Percentiles rank a stretch among this genome's conserved stretches.
Evolutionary conservation across 2,113 vertebrate genomes (phyloP).

Genomic region (Syngnathus floridae): DNA sequence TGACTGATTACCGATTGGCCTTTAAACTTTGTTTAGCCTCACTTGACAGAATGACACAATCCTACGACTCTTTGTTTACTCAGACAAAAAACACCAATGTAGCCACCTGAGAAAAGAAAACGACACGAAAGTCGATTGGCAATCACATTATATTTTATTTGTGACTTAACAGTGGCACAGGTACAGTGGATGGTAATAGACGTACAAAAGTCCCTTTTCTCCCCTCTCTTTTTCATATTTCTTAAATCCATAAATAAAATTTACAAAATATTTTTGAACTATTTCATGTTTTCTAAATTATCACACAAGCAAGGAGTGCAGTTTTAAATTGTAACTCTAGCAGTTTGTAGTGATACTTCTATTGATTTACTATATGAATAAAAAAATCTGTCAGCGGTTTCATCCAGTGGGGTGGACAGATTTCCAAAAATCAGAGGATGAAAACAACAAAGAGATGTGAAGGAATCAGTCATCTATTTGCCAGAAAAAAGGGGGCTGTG

Average conservation of each 20-base stretch:
- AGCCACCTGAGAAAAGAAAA: background rate
- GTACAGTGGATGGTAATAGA: constrained; percentile 58
- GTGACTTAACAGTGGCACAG: constrained; percentile 62
- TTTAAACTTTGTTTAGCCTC: constrained; percentile 36
- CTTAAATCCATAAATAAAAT: constrained; percentile 68
- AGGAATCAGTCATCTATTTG: background rate
- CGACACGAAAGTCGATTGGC: constrained; percentile 20
- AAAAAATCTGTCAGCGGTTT: constrained; percentile 24
- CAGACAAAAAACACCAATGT: background rate
- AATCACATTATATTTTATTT: constrained; percentile 68
- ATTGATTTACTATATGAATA: constrained; percentile 42
- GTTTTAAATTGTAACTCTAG: constrained; percentile 50
- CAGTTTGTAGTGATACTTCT: constrained; percentile 51
- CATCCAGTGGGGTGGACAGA: constrained; percentile 38
- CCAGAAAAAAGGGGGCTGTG: constrained; percentile 19
- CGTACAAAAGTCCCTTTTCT: constrained; percentile 61
- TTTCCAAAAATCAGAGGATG: constrained; percentile 35
- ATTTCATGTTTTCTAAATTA: constrained; percentile 43
- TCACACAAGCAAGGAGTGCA: constrained; percentile 45
- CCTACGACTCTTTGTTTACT: background rate
- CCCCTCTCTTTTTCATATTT: constrained; percentile 46
- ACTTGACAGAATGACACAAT: constrained; percentile 32
- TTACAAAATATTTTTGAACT: constrained; percentile 65
- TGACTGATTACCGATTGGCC: constrained; percentile 10
- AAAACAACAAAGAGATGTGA: constrained; percentile 23